A percentile compares a stretch with the other conserved stretches of the same genome.
phyloP scores from a whole-genome alignment of 30 jellyfish, hydroid and myxozoan genomes.

The Aurelia aurita region DNA sequence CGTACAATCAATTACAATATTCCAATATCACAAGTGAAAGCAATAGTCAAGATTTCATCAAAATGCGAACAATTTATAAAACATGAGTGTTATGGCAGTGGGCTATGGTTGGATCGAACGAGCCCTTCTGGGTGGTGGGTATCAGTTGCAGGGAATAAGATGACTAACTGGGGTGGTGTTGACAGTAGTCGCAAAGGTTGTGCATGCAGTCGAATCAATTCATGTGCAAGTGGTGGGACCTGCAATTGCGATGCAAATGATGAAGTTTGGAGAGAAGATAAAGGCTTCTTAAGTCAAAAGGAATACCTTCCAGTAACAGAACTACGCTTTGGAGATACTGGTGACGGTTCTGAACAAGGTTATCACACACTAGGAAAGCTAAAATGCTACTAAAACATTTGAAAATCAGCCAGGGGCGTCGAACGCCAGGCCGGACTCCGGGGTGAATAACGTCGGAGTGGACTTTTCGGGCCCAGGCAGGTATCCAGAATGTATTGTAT shows the following conservation, averaged over 20 bases:
- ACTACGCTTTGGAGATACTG: slow-evolving; percentile 51
- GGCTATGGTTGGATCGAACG: background rate
- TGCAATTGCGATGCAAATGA: slow-evolving; percentile 50
- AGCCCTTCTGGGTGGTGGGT: slow-evolving; percentile 24
- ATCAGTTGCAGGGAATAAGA: background rate
- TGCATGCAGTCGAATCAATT: slow-evolving; percentile 3
- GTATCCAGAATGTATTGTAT: no score
- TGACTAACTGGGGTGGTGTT: slow-evolving; percentile 29
- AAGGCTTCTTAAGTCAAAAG: slow-evolving; percentile 21
- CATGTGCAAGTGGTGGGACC: background rate
- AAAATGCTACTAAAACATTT: background rate
- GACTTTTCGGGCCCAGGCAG: no score
- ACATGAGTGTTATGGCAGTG: slow-evolving; percentile 7
- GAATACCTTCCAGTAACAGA: slow-evolving; percentile 30
- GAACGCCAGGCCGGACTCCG: no score
- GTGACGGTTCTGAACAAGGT: slow-evolving; percentile 9
- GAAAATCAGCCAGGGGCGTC: no score
- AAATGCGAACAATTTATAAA: slow-evolving; percentile 9
- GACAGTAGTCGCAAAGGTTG: slow-evolving; percentile 2
- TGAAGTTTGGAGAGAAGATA: slow-evolving; percentile 1
- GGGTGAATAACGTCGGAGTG: no score
- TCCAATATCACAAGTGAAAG: slow-evolving; percentile 1
- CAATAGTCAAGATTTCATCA: background rate
- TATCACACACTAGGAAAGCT: slow-evolving; percentile 18
- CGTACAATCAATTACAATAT: background rate